phyloP scores from a whole-genome alignment of 2,797 vertebrate genomes.

The Coregonus suidteri region DNA sequence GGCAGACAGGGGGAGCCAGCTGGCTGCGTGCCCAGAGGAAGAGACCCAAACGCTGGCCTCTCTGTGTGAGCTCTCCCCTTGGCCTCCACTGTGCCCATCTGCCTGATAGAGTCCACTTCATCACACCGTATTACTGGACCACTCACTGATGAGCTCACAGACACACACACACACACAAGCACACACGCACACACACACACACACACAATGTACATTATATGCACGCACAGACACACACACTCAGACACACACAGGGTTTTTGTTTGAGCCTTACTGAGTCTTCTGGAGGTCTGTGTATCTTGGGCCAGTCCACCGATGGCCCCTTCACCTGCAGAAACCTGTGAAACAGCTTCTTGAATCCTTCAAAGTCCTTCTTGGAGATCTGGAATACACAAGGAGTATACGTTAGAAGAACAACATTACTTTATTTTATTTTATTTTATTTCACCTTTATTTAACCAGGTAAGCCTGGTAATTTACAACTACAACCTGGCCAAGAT shows the following conservation, averaged over 20 bases:
- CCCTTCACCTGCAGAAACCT: slow-evolving; percentile 97
- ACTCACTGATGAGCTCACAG: neutral
- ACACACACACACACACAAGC: slow-evolving; percentile 8
- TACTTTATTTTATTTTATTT: too few relatives aligned
- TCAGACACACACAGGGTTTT: neutral
- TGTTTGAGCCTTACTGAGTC: slow-evolving; percentile 85
- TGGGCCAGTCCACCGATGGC: slow-evolving; percentile 95
- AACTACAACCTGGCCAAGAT: too few relatives aligned
- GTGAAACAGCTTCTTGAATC: slow-evolving; percentile 94
- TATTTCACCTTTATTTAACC: too few relatives aligned
- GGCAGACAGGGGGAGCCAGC: neutral
- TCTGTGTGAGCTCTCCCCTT: neutral
- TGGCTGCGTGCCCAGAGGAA: neutral
- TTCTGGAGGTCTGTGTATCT: slow-evolving; percentile 96
- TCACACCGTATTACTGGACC: neutral
- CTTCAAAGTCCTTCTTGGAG: slow-evolving; percentile 89
- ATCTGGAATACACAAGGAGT: slow-evolving; percentile 50
- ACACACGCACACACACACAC: too few relatives aligned
- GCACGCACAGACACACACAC: neutral
- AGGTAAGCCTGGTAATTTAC: too few relatives aligned
- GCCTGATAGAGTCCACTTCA: neutral
- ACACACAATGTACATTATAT: too few relatives aligned
- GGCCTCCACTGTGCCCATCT: neutral
- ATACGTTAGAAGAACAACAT: neutral
- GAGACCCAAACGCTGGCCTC: neutral